Evolutionary conservation across 2,113 vertebrate genomes (phyloP).

Genomic region (Atherinomorus stipes): DNA sequence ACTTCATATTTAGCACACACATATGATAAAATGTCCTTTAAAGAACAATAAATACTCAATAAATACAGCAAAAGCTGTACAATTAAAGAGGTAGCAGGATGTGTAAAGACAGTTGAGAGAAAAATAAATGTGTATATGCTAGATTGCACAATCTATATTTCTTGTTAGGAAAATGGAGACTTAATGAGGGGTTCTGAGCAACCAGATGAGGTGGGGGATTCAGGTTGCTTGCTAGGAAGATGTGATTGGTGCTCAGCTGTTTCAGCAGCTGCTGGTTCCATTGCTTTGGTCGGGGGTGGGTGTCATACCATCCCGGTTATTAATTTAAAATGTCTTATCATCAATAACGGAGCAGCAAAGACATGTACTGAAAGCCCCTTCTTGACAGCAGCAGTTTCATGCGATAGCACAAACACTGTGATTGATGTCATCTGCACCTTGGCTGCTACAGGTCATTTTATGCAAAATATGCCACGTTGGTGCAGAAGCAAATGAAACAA

Average conservation of each 20-base stretch:
- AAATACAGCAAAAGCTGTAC: conserved; percentile 1
- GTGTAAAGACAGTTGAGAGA: background rate
- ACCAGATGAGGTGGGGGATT: conserved; percentile 28
- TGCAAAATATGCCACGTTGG: conserved; percentile 36
- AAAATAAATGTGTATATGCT: background rate
- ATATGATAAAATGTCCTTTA: background rate
- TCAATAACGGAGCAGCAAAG: conserved; percentile 71
- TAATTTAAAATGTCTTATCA: conserved; percentile 73
- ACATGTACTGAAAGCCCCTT: conserved; percentile 63
- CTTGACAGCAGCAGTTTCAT: conserved; percentile 64
- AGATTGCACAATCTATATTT: conserved; percentile 14
- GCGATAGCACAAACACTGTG: conserved; percentile 63
- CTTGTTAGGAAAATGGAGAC: conserved; percentile 46
- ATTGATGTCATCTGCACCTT: conserved; percentile 68
- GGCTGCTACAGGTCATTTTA: conserved; percentile 71
- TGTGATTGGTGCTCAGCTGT: conserved; percentile 54
- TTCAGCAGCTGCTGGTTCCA: conserved; percentile 54
- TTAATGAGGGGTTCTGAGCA: conserved; percentile 36
- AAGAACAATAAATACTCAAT: conserved; percentile 18
- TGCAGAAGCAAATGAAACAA: conserved; percentile 46
- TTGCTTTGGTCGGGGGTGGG: conserved; percentile 43
- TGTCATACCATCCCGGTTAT: conserved; percentile 65
- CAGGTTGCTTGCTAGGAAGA: conserved; percentile 38
- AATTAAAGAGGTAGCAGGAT: background rate
- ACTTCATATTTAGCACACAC: background rate